Evolutionary conservation across 2,888 invertebrate genomes (phyloP).

Genomic region (Bhutanitis thaidina): DNA sequence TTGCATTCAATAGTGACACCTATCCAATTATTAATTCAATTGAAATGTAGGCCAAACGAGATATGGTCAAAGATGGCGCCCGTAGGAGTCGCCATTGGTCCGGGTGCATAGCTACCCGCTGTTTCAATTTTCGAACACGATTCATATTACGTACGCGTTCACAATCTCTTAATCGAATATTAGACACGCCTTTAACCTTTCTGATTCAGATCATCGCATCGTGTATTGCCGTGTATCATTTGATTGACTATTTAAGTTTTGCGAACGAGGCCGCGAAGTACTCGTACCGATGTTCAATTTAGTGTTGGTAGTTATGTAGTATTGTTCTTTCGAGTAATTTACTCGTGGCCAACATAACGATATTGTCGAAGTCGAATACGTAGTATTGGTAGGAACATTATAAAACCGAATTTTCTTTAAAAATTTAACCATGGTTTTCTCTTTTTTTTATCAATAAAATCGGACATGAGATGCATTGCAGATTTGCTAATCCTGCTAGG

Average conservation of each 20-base stretch:
- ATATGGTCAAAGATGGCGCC: slow-evolving; percentile 52
- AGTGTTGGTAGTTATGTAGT: too few relatives aligned
- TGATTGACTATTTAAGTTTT: background rate
- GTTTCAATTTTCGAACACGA: slow-evolving; percentile 73
- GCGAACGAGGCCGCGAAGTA: background rate
- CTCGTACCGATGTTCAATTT: too few relatives aligned
- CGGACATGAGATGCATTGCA: too few relatives aligned
- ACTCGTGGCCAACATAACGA: too few relatives aligned
- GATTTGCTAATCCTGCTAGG: too few relatives aligned
- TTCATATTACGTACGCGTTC: slow-evolving; percentile 62
- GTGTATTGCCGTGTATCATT: background rate
- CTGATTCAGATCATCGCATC: slow-evolving; percentile 8
- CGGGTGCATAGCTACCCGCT: slow-evolving; percentile 62
- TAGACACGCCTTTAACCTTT: slow-evolving; percentile 62
- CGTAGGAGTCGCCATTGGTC: slow-evolving; percentile 36
- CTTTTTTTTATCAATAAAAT: too few relatives aligned
- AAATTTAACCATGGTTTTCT: too few relatives aligned
- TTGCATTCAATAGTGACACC: slow-evolving; percentile 2
- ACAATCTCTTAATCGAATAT: slow-evolving; percentile 54
- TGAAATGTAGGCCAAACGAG: slow-evolving; percentile 50
- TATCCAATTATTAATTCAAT: slow-evolving; percentile 19
- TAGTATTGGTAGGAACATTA: too few relatives aligned
- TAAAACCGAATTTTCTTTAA: too few relatives aligned
- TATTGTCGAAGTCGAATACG: too few relatives aligned
- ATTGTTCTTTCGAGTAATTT: too few relatives aligned